phyloP scores from a whole-genome alignment of 2,888 invertebrate genomes.

The Philereme vetulata region DNA sequence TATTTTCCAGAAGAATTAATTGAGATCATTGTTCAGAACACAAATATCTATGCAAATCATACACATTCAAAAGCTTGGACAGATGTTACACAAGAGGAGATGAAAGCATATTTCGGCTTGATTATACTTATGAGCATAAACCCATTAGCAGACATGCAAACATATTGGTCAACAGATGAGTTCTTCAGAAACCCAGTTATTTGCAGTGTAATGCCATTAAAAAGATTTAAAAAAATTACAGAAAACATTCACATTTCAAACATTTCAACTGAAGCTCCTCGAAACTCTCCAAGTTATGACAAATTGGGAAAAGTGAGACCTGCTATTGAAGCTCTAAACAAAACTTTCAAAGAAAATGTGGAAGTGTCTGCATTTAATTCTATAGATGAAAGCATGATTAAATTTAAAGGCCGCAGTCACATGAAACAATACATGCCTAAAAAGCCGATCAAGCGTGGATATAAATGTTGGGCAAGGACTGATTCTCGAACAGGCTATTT shows the following conservation, averaged over 20 bases:
- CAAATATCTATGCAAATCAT: conserved; percentile 22
- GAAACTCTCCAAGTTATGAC: conserved; percentile 42
- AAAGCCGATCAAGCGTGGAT: conserved; percentile 10
- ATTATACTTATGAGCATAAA: conserved; percentile 1
- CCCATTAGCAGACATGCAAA: too few species aligned
- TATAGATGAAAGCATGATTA: conserved; percentile 45
- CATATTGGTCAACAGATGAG: too few species aligned
- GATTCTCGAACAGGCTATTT: conserved; percentile 6
- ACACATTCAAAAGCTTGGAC: conserved; percentile 25
- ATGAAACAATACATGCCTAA: conserved; percentile 44
- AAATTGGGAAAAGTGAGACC: conserved; percentile 43
- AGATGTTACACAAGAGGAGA: conserved; percentile 40
- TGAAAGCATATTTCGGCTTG: conserved; percentile 46
- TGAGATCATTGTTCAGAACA: too few species aligned
- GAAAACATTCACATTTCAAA: too few species aligned
- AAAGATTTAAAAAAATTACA: too few species aligned
- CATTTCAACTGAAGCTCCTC: too few species aligned
- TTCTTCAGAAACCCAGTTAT: too few species aligned
- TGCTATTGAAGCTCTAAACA: conserved; percentile 37
- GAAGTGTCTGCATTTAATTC: conserved; percentile 34
- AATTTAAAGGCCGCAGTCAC: conserved; percentile 41
- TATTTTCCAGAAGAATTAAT: too few species aligned
- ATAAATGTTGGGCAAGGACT: conserved; percentile 39
- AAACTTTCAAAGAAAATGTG: conserved; percentile 33
- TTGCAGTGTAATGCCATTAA: too few species aligned